These are phyloP conservation scores for Byasa hedistus DNA, from an alignment of 2,888 invertebrate species.

Conservation along the genomic window DNA sequence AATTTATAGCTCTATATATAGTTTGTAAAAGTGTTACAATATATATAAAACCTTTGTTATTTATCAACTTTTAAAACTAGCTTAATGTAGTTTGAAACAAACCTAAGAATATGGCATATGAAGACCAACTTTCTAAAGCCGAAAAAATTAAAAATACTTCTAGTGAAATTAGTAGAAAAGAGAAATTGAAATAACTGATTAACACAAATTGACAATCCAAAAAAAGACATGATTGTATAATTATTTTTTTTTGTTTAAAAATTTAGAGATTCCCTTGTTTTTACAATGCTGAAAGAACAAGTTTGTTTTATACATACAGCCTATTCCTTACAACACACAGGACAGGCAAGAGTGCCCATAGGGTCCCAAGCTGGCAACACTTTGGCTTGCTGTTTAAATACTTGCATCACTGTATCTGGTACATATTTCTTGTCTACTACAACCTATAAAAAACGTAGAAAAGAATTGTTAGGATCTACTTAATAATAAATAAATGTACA, in stretches of 20 bases:
- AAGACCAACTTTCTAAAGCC: slow-evolving; percentile 3
- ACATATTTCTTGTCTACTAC: slow-evolving; percentile 92
- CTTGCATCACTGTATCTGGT: slow-evolving; percentile 85
- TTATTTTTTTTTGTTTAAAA: neutral
- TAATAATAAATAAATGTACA: neutral
- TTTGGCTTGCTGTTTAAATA: slow-evolving; percentile 87
- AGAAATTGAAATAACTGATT: neutral
- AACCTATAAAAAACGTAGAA: slow-evolving; percentile 64
- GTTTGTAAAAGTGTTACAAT: too few relatives aligned
- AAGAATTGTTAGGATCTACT: slow-evolving; percentile 3
- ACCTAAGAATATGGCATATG: too few relatives aligned
- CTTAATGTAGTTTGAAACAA: too few relatives aligned
- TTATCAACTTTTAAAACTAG: too few relatives aligned
- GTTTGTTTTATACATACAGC: neutral
- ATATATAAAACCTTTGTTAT: too few relatives aligned
- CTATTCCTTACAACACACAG: slow-evolving; percentile 55
- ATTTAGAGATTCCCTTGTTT: slow-evolving; percentile 22
- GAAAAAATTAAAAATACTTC: neutral
- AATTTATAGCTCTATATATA: too few relatives aligned
- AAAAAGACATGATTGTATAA: too few relatives aligned
- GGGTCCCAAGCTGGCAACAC: slow-evolving; percentile 96
- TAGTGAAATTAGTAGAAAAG: too few relatives aligned
- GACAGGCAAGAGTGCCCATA: slow-evolving; percentile 90
- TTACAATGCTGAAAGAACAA: slow-evolving; percentile 13
- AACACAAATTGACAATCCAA: neutral